Evolutionary conservation across 2,888 invertebrate genomes (phyloP).

Genomic region (Ectemnius continuus): DNA sequence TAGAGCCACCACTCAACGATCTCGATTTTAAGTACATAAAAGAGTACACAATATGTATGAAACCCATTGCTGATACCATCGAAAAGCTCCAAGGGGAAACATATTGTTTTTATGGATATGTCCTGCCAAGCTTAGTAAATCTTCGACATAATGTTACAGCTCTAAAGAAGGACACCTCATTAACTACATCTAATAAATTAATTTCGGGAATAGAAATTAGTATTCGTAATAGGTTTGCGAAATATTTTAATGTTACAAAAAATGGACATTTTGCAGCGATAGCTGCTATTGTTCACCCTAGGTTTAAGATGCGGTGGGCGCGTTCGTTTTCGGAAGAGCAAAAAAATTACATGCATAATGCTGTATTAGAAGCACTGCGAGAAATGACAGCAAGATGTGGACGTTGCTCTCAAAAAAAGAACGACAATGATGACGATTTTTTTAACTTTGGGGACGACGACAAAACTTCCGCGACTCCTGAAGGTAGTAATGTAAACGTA

Average conservation of each 20-base stretch:
- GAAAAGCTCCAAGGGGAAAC: slow-evolving; percentile 8
- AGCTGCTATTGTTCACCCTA: slow-evolving; percentile 7
- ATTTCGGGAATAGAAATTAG: neutral
- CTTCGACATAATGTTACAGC: neutral
- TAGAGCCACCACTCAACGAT: neutral
- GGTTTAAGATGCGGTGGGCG: slow-evolving; percentile 9
- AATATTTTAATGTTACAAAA: neutral
- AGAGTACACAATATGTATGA: slow-evolving; percentile 1
- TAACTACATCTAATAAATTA: neutral
- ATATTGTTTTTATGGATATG: slow-evolving; percentile 7
- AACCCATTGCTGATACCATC: neutral
- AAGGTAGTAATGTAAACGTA: neutral
- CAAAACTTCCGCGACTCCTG: neutral
- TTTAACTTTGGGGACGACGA: neutral
- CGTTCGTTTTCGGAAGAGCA: neutral
- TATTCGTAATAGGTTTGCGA: neutral
- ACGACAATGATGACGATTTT: neutral
- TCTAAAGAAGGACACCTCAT: neutral
- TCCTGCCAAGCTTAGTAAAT: slow-evolving; percentile 1
- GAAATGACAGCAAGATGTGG: neutral
- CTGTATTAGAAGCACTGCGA: neutral
- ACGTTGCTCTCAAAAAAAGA: neutral
- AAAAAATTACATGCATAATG: neutral
- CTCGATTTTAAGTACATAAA: slow-evolving; percentile 3
- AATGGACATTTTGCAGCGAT: slow-evolving; percentile 3